Percentiles rank a stretch among this genome's conserved stretches.
Conservation (phyloP, 1,140 invertebrate species). For the Galendromus occidentalis region DNA sequence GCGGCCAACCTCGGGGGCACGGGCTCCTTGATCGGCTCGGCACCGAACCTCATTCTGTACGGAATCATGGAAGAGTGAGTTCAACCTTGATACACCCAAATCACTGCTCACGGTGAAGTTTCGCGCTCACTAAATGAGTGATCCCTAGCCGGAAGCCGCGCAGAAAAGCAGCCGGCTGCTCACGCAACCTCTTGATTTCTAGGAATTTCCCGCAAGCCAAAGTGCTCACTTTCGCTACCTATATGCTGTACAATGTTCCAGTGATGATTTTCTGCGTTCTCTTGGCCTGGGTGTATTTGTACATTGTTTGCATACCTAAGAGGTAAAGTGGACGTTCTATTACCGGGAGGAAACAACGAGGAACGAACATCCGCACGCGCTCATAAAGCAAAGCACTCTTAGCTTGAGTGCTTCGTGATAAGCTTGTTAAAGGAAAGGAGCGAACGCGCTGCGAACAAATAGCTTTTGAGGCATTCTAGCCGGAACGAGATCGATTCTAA, state of each 20-base stretch:
- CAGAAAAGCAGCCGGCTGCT: too few relatives aligned
- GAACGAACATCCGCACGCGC: too few relatives aligned
- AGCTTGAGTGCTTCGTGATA: too few relatives aligned
- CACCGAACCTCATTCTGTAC: slow-evolving; percentile 67
- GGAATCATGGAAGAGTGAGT: slow-evolving; percentile 44
- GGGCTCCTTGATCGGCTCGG: slow-evolving; percentile 65
- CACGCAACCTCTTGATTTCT: neutral
- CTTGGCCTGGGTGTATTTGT: slow-evolving; percentile 43
- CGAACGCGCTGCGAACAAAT: neutral
- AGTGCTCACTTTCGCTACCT: slow-evolving; percentile 46
- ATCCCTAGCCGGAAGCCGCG: too few relatives aligned
- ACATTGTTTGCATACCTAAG: slow-evolving; percentile 40
- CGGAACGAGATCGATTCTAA: neutral
- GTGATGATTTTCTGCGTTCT: slow-evolving; percentile 49
- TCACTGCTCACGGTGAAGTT: too few relatives aligned
- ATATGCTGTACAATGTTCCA: slow-evolving; percentile 45
- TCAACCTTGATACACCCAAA: too few relatives aligned
- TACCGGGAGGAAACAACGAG: too few relatives aligned
- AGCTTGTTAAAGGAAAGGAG: too few relatives aligned
- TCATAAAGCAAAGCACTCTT: too few relatives aligned
- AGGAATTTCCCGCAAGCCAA: slow-evolving; percentile 16
- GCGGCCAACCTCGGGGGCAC: slow-evolving; percentile 58
- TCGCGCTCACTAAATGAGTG: too few relatives aligned
- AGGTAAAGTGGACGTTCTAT: slow-evolving; percentile 13
- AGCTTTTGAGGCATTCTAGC: neutral